phyloP scores from a whole-genome alignment of 1,140 invertebrate genomes.

The Drosophila setifemur region DNA sequence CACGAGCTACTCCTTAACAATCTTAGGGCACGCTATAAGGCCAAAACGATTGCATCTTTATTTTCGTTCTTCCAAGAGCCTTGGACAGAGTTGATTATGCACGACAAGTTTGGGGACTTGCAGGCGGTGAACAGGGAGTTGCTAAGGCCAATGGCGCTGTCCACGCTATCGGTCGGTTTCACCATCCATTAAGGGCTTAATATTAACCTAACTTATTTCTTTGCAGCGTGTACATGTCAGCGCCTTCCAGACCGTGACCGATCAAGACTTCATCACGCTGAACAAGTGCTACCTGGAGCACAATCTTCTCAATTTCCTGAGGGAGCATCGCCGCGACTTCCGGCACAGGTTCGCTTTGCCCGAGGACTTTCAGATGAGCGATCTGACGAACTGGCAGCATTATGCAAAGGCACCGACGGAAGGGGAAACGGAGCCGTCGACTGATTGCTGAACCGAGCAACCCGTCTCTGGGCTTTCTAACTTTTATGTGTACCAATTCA shows the following conservation, averaged over 20 bases:
- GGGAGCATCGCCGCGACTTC: constrained; percentile 50
- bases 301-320: constrained; percentile 48
- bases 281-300: constrained; percentile 51
- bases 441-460: background rate
- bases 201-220: background rate
- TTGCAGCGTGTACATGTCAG: background rate
- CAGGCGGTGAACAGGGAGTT: constrained; percentile 38
- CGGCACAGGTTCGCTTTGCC: constrained; percentile 54
- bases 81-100: constrained; percentile 69
- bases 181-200: no score
- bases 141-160: constrained; percentile 9
- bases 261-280: constrained; percentile 2
- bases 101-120: constrained; percentile 47
- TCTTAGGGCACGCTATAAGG: constrained; percentile 26
- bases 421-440: background rate
- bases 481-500: background rate
- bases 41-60: constrained; percentile 29
- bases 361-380: constrained; percentile 36
- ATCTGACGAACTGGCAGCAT: background rate
- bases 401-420: background rate
- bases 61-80: constrained; percentile 58
- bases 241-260: background rate
- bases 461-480: background rate
- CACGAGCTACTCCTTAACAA: constrained; percentile 66
- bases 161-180: constrained; percentile 11